These are phyloP conservation scores for Podargus strigoides DNA, from an alignment of 2,797 vertebrate genomes.

Conservation along the genomic window DNA sequence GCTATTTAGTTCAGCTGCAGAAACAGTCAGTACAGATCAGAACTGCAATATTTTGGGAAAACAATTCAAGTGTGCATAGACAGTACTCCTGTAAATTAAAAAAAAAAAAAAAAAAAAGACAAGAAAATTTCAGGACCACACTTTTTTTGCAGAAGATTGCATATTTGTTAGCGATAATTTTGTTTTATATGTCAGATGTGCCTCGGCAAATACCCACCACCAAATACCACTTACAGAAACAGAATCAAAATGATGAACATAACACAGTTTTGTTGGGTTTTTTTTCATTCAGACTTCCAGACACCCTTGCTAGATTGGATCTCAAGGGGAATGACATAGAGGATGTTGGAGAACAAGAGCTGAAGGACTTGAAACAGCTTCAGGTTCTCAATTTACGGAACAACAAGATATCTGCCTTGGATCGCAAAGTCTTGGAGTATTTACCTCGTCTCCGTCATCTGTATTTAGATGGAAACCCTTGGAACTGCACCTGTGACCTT, in stretches of 20 bases:
- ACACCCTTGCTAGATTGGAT: slow-evolving; percentile 78
- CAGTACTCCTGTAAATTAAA: not conserved
- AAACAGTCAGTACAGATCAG: not conserved
- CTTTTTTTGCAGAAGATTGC: not conserved
- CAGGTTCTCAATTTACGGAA: slow-evolving; percentile 82
- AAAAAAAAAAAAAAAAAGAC: not conserved
- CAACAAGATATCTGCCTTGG: slow-evolving; percentile 77
- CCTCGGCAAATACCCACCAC: not conserved
- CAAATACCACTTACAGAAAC: not conserved
- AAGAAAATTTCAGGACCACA: not conserved
- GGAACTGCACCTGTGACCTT: slow-evolving; percentile 82
- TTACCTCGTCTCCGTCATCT: slow-evolving; percentile 77
- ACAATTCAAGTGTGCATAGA: not conserved
- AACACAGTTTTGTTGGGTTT: not conserved
- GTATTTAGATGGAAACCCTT: slow-evolving; percentile 81
- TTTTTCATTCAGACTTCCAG: slow-evolving; percentile 74
- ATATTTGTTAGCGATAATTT: not conserved
- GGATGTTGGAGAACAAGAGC: slow-evolving; percentile 70
- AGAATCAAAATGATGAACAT: not conserved
- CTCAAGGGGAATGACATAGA: slow-evolving; percentile 80
- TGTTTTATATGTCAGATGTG: not conserved
- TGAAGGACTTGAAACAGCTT: slow-evolving; percentile 77
- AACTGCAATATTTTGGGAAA: not conserved
- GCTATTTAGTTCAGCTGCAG: not conserved
- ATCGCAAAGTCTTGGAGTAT: slow-evolving; percentile 67